Conservation (phyloP, 2,888 invertebrate species). For the Electrophaes corylata region DNA sequence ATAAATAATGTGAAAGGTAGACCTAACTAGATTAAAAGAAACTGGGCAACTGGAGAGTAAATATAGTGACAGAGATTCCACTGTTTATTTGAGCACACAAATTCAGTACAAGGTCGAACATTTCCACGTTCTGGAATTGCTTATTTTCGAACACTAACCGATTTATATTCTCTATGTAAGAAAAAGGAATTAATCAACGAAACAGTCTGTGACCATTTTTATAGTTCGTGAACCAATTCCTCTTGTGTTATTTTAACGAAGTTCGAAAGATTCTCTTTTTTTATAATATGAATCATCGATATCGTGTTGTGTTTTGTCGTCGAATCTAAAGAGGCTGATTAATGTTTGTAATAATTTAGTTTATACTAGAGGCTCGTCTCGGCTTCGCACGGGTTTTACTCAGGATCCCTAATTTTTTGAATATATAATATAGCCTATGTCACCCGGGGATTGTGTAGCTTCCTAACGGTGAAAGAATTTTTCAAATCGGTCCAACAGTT, state of each 20-base stretch:
- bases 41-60: not conserved
- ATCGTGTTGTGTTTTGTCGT: slow-evolving; percentile 1
- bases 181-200: slow-evolving; percentile 50
- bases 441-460: no score
- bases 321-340: no score
- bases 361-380: no score
- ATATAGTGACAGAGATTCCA: slow-evolving; percentile 15
- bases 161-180: slow-evolving; percentile 43
- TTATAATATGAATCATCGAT: slow-evolving; percentile 5
- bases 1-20: not conserved
- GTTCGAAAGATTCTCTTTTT: slow-evolving; percentile 28
- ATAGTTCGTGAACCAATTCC: slow-evolving; percentile 27
- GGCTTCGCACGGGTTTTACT: no score
- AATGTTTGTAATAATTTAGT: no score
- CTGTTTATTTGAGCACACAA: slow-evolving; percentile 45
- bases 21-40: not conserved
- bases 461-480: no score
- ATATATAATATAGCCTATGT: no score
- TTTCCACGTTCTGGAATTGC: slow-evolving; percentile 51
- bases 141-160: slow-evolving; percentile 52
- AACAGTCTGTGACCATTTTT: slow-evolving; percentile 42
- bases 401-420: no score
- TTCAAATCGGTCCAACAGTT: no score
- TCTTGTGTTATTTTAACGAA: slow-evolving; percentile 26
- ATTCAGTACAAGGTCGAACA: slow-evolving; percentile 61